Base-by-base conservation (phyloP, 2,113 vertebrate genomes). In the Nerophis lumbriciformis region DNA sequence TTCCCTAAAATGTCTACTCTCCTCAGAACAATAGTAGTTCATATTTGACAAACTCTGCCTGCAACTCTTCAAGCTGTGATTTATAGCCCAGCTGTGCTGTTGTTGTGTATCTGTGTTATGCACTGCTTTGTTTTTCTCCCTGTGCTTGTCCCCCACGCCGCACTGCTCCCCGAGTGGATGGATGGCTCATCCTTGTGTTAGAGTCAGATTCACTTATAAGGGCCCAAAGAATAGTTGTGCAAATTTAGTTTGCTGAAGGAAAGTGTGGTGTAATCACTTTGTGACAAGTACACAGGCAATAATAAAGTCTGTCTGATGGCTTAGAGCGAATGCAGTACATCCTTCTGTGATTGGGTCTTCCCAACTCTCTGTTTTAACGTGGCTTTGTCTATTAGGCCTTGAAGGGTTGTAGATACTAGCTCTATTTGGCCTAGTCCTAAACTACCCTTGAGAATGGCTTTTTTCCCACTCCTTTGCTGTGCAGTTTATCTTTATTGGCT, bases 211-310 rank as follows among this genome's bases (percentile, higher is more conserved):
- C 65, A 37, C 47, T 45, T 59, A 15, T 59, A 59, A 5, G 1
- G 54, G 48, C 38, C 19, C 58, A 63, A 58, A 72, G 59, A 79
- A 63, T 54, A 54, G 45, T 47, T 11, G n/a, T 42, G 73, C 53
- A 77, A 67, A 79, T 79, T 71, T 61, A 68, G 73, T 81, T 83
- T 72, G 61, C 73, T 68, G 57, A 64, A 65, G 65, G 62, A 58
- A 72, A 65, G 68, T 76, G 59, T 48, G n/a, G 60, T 63, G 63
- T 73, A 78, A 81, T 78, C 60, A 71, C 62, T 83, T 82, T 82
- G 66, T 66, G 66, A 77, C 59, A 63, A 65, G 63, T 61, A 72
- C 76, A 75, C 58, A 71, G 70, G 69, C 61, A 66, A 79, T 83
- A 81, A 84, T 84, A 83, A 79, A 80, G 79, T 68, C 65, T 16